Evolutionary conservation across 2,113 vertebrate species (phyloP).

Genomic region (Maccullochella peelii): DNA sequence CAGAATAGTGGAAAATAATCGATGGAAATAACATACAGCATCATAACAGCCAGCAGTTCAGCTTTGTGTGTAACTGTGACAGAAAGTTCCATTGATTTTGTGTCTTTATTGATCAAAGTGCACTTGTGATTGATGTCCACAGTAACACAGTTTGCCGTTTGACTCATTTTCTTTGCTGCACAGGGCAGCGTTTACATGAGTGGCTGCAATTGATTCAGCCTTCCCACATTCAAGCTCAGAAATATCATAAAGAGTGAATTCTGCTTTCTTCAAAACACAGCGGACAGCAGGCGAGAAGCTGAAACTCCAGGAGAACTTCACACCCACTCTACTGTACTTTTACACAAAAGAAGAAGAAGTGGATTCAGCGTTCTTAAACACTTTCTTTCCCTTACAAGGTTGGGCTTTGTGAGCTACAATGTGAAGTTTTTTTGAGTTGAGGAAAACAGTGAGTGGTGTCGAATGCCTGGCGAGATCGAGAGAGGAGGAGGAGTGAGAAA

Average conservation of each 20-base stretch:
- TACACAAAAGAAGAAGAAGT: slow-evolving; percentile 11
- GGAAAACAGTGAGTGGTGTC: background rate
- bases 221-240: slow-evolving; percentile 41
- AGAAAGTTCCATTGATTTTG: slow-evolving; percentile 20
- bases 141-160: slow-evolving; percentile 26
- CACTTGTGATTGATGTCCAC: slow-evolving; percentile 22
- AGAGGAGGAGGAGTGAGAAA: slow-evolving; percentile 20
- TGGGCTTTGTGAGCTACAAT: slow-evolving; percentile 4
- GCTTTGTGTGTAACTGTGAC: background rate
- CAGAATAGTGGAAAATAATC: background rate
- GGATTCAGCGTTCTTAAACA: background rate
- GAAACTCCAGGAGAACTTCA: slow-evolving; percentile 21
- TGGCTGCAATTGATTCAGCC: slow-evolving; percentile 40
- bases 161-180: slow-evolving; percentile 36
- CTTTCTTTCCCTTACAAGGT: background rate
- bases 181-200: slow-evolving; percentile 19
- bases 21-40: background rate
- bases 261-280: slow-evolving; percentile 18
- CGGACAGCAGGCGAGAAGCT: slow-evolving; percentile 37
- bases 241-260: slow-evolving; percentile 43
- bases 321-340: slow-evolving; percentile 28
- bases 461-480: slow-evolving; percentile 10
- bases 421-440: slow-evolving; percentile 30
- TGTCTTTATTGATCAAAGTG: slow-evolving; percentile 11
- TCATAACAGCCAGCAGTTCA: background rate